A percentile compares a stretch with the other conserved stretches of the same genome.
These are phyloP conservation scores for Tubulanus polymorphus DNA, from an alignment of 2,888 invertebrate genomes.

Conservation along the genomic window DNA sequence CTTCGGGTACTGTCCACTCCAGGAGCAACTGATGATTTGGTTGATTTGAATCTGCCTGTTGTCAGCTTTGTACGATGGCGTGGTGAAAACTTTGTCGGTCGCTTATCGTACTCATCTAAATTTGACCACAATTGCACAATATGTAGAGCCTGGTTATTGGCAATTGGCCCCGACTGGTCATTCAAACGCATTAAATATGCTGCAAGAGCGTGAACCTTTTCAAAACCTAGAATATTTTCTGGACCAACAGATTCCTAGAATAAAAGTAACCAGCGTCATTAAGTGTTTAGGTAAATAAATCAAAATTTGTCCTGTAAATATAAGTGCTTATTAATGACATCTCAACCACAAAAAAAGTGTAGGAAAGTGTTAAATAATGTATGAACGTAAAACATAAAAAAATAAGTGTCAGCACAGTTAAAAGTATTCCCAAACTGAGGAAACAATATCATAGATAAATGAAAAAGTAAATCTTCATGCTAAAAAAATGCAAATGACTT, in stretches of 20 bases:
- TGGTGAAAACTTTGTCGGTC: conserved; percentile 2
- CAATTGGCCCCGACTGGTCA: background rate
- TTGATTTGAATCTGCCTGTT: conserved; percentile 11
- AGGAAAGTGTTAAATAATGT: too few relatives aligned
- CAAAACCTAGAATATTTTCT: conserved; percentile 10
- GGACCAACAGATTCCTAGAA: conserved; percentile 12
- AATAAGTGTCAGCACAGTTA: too few relatives aligned
- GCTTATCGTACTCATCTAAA: conserved; percentile 11
- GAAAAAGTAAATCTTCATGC: too few relatives aligned
- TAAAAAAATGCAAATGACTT: too few relatives aligned
- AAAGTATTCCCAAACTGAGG: too few relatives aligned
- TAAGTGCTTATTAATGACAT: too few relatives aligned
- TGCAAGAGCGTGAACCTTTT: background rate
- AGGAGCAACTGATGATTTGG: conserved; percentile 6
- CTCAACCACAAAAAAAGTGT: too few relatives aligned
- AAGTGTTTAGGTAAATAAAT: too few relatives aligned
- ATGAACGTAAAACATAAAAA: too few relatives aligned
- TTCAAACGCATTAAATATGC: background rate
- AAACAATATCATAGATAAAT: too few relatives aligned
- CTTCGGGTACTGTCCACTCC: conserved; percentile 13
- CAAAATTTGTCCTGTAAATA: too few relatives aligned
- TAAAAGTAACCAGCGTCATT: too few relatives aligned
- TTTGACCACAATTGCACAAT: background rate
- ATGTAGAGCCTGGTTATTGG: background rate
- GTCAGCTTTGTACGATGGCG: conserved; percentile 3